Evolutionary conservation across 1,140 invertebrate genomes (phyloP).

Genomic region (Luehdorfia chinensis): DNA sequence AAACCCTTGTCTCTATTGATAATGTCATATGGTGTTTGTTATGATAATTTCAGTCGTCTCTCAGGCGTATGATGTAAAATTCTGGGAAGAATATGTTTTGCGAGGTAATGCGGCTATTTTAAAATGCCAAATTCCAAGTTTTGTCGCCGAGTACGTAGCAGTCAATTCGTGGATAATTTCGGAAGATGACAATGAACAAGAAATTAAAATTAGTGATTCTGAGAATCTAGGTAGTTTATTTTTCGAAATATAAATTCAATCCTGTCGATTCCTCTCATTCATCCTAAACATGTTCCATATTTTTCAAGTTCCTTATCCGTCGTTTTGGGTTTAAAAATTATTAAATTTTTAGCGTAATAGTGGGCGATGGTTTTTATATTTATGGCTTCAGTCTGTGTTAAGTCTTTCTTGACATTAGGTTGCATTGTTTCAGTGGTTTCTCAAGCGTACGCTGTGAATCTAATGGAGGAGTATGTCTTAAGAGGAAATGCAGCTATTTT

Average conservation of each 20-base stretch:
- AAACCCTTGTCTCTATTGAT: no score
- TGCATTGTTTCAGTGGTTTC: slow-evolving; percentile 88
- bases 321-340: no score
- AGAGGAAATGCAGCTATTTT: slow-evolving; percentile 92
- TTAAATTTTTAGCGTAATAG: no score
- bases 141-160: slow-evolving; percentile 89
- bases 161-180: slow-evolving; percentile 87
- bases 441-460: slow-evolving; percentile 91
- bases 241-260: slow-evolving; percentile 18
- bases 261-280: slow-evolving; percentile 16
- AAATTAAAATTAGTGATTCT: slow-evolving; percentile 55
- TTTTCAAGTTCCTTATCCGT: slow-evolving; percentile 3
- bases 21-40: no score
- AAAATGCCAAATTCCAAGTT: slow-evolving; percentile 91
- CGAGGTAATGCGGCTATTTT: slow-evolving; percentile 92
- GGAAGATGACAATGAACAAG: slow-evolving; percentile 71
- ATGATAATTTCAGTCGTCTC: slow-evolving; percentile 84
- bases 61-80: slow-evolving; percentile 90
- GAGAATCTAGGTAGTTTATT: slow-evolving; percentile 48
- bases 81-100: slow-evolving; percentile 93
- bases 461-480: slow-evolving; percentile 94
- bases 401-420: slow-evolving; percentile 25
- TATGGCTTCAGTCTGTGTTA: not conserved
- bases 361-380: not conserved
- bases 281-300: slow-evolving; percentile 16